A percentile compares a stretch with the other conserved stretches of the same genome.
These are phyloP conservation scores for Halocynthia roretzi DNA, from an alignment of 23 tunicate species.

Conservation along the genomic window DNA sequence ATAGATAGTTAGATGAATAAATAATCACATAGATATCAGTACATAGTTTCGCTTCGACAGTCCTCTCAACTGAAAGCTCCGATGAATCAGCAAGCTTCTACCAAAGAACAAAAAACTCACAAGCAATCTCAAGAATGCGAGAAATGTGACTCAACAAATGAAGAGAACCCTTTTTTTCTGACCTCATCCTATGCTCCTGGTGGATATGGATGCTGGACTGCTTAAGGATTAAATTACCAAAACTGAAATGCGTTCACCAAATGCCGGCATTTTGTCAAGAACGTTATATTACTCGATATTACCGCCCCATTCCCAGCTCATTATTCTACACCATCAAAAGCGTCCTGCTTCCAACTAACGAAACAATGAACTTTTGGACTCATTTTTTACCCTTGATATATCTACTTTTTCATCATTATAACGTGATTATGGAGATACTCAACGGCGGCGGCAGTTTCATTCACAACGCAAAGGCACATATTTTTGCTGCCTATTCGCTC, in stretches of 20 bases:
- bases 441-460: not conserved
- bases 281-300: constrained; percentile 3
- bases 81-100: no score
- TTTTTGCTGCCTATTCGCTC: constrained; percentile 40
- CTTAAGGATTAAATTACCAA: not conserved
- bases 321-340: constrained; percentile 12
- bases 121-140: no score
- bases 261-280: constrained; percentile 22
- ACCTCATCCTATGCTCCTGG: no score
- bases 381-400: constrained; percentile 41
- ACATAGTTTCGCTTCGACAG: no score
- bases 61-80: no score
- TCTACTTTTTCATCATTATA: constrained; percentile 15
- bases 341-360: constrained; percentile 57
- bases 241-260: constrained; percentile 5
- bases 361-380: constrained; percentile 76
- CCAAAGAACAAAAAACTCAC: no score
- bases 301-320: constrained; percentile 16
- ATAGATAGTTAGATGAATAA: no score
- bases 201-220: no score
- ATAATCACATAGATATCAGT: no score
- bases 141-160: no score
- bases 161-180: no score
- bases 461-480: constrained; percentile 18
- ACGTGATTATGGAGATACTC: constrained; percentile 18